A percentile compares a stretch with the other conserved stretches of the same genome.
These are phyloP conservation scores for Luscinia luscinia DNA, from an alignment of 2,797 vertebrate genomes.

Conservation along the genomic window DNA sequence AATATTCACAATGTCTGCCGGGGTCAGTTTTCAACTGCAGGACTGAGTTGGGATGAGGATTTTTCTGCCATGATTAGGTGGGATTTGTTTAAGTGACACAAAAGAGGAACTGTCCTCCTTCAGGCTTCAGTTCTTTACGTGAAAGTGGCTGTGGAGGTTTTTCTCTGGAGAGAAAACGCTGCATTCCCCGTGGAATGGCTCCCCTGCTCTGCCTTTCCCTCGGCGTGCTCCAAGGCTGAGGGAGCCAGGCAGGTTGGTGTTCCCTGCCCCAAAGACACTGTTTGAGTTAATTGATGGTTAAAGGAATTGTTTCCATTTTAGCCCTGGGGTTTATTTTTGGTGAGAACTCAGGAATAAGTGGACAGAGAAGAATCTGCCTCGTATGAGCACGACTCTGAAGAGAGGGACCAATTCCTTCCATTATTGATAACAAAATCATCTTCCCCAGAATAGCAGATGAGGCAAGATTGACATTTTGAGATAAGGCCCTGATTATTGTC, in stretches of 20 bases:
- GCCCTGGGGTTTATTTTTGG: background rate
- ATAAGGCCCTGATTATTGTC: conserved; percentile 19
- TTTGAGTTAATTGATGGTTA: background rate
- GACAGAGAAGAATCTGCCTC: background rate
- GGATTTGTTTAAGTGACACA: background rate
- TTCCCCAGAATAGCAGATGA: conserved; percentile 58
- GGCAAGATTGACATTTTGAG: conserved; percentile 38
- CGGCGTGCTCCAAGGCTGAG: background rate
- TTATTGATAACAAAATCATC: conserved; percentile 58
- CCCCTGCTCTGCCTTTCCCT: background rate
- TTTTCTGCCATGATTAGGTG: background rate
- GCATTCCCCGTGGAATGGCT: background rate
- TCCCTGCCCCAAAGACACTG: background rate
- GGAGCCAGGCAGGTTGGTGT: background rate
- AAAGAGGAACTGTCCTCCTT: background rate
- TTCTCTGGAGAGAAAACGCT: background rate
- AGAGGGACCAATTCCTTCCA: conserved; percentile 16
- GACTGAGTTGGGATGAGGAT: too few species aligned
- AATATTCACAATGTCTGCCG: background rate
- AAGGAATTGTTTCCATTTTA: background rate
- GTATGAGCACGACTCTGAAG: conserved; percentile 19
- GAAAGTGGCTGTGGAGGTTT: background rate
- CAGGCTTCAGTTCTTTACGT: background rate
- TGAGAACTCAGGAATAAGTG: background rate
- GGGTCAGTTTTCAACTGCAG: background rate